These are phyloP conservation scores for Sebastes minor DNA, from an alignment of 2,797 vertebrate genomes.

Conservation along the genomic window DNA sequence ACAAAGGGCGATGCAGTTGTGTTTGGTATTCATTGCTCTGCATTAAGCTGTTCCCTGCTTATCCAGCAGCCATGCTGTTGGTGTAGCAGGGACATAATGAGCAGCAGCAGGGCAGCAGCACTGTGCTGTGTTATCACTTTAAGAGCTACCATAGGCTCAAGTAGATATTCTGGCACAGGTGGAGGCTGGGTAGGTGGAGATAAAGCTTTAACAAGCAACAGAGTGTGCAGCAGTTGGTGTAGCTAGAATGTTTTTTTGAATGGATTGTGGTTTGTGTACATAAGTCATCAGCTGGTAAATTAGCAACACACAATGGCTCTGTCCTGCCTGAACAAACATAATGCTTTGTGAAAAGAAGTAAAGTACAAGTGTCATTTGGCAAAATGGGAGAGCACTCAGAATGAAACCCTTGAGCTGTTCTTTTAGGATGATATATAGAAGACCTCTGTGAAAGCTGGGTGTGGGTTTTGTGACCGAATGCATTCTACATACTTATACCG, in stretches of 20 bases:
- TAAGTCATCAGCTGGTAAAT: slow-evolving; percentile 47
- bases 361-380: slow-evolving; percentile 6
- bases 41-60: slow-evolving; percentile 53
- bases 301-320: slow-evolving; percentile 3
- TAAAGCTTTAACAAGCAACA: slow-evolving; percentile 63
- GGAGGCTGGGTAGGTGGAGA: slow-evolving; percentile 59
- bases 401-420: neutral
- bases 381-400: neutral
- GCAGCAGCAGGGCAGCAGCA: slow-evolving; percentile 56
- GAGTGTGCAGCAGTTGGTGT: slow-evolving; percentile 37
- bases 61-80: slow-evolving; percentile 46
- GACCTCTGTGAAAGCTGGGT: neutral
- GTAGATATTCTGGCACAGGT: slow-evolving; percentile 62
- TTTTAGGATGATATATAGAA: neutral
- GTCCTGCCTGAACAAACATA: slow-evolving; percentile 29
- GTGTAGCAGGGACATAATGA: slow-evolving; percentile 58
- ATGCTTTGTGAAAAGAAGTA: slow-evolving; percentile 1
- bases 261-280: slow-evolving; percentile 31
- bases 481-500: neutral
- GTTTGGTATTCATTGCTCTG: slow-evolving; percentile 33
- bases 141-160: slow-evolving; percentile 64
- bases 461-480: neutral
- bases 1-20: slow-evolving; percentile 27
- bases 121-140: slow-evolving; percentile 61
- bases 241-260: slow-evolving; percentile 30